Percentiles rank a stretch among this genome's conserved stretches.
These are phyloP conservation scores for Zaprionus taronus DNA, from an alignment of 1,140 invertebrate genomes.

Conservation along the genomic window DNA sequence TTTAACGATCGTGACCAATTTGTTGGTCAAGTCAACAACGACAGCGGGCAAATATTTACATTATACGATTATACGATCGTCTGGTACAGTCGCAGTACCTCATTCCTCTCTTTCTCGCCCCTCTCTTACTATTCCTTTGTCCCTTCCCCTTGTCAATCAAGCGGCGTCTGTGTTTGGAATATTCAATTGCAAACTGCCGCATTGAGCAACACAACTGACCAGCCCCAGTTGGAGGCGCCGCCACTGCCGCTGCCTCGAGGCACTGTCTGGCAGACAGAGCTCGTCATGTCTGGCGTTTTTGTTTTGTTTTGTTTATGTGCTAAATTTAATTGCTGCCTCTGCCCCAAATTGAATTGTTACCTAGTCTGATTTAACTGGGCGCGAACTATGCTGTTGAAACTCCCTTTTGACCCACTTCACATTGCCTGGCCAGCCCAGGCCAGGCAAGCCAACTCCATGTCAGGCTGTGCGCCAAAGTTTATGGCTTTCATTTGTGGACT, in stretches of 20 bases:
- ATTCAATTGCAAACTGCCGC: conserved; percentile 58
- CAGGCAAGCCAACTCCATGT: not conserved
- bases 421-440: conserved; percentile 5
- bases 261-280: not conserved
- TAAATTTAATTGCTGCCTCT: conserved; percentile 29
- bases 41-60: conserved; percentile 74
- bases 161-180: conserved; percentile 59
- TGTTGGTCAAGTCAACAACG: conserved; percentile 75
- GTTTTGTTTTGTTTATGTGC: conserved; percentile 13
- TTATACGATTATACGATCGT: conserved; percentile 55
- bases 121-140: conserved; percentile 17
- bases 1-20: conserved; percentile 82
- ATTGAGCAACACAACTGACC: not conserved
- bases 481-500: conserved; percentile 70
- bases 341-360: conserved; percentile 45
- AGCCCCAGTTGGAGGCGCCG: not conserved
- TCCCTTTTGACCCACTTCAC: conserved; percentile 40
- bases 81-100: conserved; percentile 8
- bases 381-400: conserved; percentile 5
- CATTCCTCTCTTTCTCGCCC: conserved; percentile 14
- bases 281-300: not conserved
- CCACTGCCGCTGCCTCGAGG: not conserved
- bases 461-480: conserved; percentile 48
- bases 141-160: conserved; percentile 59
- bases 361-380: conserved; percentile 25